Percentiles rank a stretch among this genome's conserved stretches.
phyloP scores from a whole-genome alignment of 1,140 invertebrate species.

The Zophobas atratus region DNA sequence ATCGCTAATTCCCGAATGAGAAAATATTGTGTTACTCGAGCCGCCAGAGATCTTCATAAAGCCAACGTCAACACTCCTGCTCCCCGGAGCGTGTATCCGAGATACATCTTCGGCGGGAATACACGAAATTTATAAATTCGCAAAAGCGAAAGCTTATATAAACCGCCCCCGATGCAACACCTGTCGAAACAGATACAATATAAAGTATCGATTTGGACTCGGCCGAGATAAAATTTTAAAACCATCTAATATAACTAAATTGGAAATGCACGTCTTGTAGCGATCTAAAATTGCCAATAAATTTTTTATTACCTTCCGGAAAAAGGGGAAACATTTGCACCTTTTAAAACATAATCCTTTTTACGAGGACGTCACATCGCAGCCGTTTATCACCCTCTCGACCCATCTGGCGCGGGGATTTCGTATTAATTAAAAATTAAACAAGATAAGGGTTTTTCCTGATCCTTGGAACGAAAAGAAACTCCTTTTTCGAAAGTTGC shows the following conservation, averaged over 20 bases:
- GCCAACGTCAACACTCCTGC: slow-evolving; percentile 12
- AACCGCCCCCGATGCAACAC: slow-evolving; percentile 15
- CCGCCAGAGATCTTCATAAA: slow-evolving; percentile 1
- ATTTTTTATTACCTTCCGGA: slow-evolving; percentile 6
- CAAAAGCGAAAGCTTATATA: slow-evolving; percentile 14
- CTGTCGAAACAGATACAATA: slow-evolving; percentile 29
- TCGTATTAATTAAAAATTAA: slow-evolving; percentile 30
- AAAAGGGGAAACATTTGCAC: slow-evolving; percentile 12
- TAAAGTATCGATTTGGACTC: slow-evolving; percentile 5
- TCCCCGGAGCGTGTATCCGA: slow-evolving; percentile 9
- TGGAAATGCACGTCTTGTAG: slow-evolving; percentile 1
- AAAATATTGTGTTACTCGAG: slow-evolving; percentile 22
- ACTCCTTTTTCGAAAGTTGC: slow-evolving; percentile 18
- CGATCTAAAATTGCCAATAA: slow-evolving; percentile 6
- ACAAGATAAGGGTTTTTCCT: slow-evolving; percentile 10
- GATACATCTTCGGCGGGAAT: slow-evolving; percentile 12
- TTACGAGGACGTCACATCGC: background rate
- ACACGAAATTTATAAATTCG: slow-evolving; percentile 20
- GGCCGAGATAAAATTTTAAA: slow-evolving; percentile 6
- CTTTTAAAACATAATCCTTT: slow-evolving; percentile 20
- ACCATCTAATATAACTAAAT: slow-evolving; percentile 11
- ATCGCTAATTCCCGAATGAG: background rate
- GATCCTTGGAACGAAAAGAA: slow-evolving; percentile 9
- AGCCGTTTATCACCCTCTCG: background rate
- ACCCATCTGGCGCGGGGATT: background rate